Base-by-base conservation (phyloP, 2,797 vertebrate species). In the Oophaga sylvatica region DNA sequence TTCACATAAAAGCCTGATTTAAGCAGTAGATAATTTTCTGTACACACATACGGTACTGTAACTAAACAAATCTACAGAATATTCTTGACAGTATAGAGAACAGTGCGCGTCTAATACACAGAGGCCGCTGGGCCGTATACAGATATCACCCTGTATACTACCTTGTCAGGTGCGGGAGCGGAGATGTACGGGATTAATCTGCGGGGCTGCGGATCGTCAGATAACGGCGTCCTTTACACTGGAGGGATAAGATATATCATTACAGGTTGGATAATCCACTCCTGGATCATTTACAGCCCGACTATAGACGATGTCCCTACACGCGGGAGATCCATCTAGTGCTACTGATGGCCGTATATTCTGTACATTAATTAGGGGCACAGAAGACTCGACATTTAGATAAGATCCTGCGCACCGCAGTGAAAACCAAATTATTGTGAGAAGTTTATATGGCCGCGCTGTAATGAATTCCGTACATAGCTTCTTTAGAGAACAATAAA, bases 101-200 rank as follows among this genome's bases (percentile, higher is more conserved):
- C 9, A 8, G 8, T 53, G 48, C 11, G 48, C 8, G 5, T 20
- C 20, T 22, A 10, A 65, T 10, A 65, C 10, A 22, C n/a, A n/a
- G 20, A 15, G 5, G 45, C 26, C 8, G 13, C 48, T 56, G 45
- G 1, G 75, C 22, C 22, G n/a, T 20, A 59, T 62, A 31, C 35
- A 80, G 56, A 60, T 41, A 62, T 62, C 7, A 0, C 56, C 22
- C 13, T 80, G 59, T 63, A 35, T 80, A 80, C 20, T 48, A 15
- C 56, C 65, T 83, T 59, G 81, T 73, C 81, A 82, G 81, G 65
- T 15, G 56, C 17, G 20, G 11, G 20, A n/a, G 68, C n/a, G 31
- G 80, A 82, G 82, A 84, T 84, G 15, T 71, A 73, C 60, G 56
- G 82, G 70, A 83, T 83, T 83, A 83, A 83, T 83, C 81, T 70